Evolutionary conservation across 2,888 invertebrate genomes (phyloP).

Genomic region (Aphodius granarius): DNA sequence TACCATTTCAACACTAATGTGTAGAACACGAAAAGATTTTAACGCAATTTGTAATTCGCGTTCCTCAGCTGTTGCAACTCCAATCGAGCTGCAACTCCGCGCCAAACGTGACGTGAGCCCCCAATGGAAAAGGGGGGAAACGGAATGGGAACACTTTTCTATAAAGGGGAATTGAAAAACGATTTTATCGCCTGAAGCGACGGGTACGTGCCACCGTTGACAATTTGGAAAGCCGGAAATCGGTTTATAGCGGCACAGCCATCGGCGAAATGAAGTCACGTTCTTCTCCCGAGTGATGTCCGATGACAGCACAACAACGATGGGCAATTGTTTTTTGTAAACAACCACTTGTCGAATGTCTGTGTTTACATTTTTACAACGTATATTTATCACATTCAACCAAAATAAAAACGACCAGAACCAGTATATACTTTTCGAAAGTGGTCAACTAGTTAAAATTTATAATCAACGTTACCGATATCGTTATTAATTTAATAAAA

Average conservation of each 20-base stretch:
- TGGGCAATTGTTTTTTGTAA: background rate
- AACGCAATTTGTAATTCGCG: background rate
- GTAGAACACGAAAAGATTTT: background rate
- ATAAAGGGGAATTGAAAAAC: background rate
- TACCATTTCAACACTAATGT: too few relatives aligned
- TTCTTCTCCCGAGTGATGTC: background rate
- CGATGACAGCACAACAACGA: background rate
- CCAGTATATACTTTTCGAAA: too few relatives aligned
- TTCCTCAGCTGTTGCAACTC: background rate
- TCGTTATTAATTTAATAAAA: too few relatives aligned
- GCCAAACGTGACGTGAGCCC: background rate
- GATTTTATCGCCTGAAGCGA: background rate
- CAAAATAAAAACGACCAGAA: too few relatives aligned
- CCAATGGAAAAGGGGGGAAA: background rate
- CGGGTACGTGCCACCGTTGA: background rate
- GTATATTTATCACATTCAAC: too few relatives aligned
- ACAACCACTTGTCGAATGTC: background rate
- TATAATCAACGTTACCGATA: too few relatives aligned
- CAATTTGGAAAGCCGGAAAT: background rate
- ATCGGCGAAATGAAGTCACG: background rate
- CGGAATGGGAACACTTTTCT: background rate
- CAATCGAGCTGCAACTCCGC: background rate
- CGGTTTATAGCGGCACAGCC: background rate
- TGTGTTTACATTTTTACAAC: background rate
- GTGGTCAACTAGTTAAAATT: too few relatives aligned